Conservation (phyloP, 2,888 invertebrate genomes). For the Halocaridina rubra region DNA sequence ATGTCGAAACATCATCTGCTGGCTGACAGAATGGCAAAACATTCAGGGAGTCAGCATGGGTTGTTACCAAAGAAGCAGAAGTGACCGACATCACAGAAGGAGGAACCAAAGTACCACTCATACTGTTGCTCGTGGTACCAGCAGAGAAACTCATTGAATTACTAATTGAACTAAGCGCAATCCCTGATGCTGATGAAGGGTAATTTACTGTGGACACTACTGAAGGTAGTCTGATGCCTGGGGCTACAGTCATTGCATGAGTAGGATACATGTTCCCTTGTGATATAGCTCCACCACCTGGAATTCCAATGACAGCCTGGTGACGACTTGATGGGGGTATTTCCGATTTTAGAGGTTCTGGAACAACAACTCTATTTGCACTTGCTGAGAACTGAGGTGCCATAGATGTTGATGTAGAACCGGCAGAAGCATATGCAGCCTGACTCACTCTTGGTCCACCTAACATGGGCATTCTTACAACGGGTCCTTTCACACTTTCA, state of each 20-base stretch:
- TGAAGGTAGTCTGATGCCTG: slow-evolving; percentile 34
- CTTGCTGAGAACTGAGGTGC: slow-evolving; percentile 16
- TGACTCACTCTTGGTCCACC: slow-evolving; percentile 5
- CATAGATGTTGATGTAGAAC: slow-evolving; percentile 32
- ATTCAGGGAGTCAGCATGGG: background rate
- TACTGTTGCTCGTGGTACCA: background rate
- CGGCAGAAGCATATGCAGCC: slow-evolving; percentile 35
- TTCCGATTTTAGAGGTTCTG: slow-evolving; percentile 64
- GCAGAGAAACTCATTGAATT: background rate
- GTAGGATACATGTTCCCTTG: slow-evolving; percentile 57
- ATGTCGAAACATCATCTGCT: slow-evolving; percentile 38
- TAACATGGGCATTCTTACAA: slow-evolving; percentile 34
- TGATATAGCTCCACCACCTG: slow-evolving; percentile 65
- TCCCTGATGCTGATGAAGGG: slow-evolving; percentile 13
- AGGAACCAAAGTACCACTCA: slow-evolving; percentile 32
- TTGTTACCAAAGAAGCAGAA: background rate
- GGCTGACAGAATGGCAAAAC: background rate
- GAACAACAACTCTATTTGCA: slow-evolving; percentile 38
- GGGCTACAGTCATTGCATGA: slow-evolving; percentile 44
- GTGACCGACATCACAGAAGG: slow-evolving; percentile 50
- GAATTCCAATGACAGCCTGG: slow-evolving; percentile 67
- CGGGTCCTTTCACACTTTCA: slow-evolving; percentile 52
- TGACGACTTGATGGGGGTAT: slow-evolving; percentile 67
- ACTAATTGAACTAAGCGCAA: background rate
- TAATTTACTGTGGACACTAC: slow-evolving; percentile 50